Evolutionary conservation across 2,113 vertebrate species (phyloP).

Genomic region (Dendropsophus ebraccatus): DNA sequence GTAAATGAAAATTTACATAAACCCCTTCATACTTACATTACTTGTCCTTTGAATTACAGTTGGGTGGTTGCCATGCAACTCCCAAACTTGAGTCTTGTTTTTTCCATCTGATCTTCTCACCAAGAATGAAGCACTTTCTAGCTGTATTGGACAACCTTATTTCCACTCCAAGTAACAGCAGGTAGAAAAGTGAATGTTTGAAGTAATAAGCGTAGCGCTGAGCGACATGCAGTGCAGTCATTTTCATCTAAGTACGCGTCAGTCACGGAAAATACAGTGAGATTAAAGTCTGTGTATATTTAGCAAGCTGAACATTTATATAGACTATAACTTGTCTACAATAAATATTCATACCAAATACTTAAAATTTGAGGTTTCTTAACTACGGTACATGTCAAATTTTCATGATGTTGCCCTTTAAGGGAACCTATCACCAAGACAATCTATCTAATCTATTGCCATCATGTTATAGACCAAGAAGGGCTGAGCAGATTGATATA

Average conservation of each 20-base stretch:
- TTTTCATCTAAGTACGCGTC: conserved; percentile 25
- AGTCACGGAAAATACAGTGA: not conserved
- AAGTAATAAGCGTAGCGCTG: conserved; percentile 29
- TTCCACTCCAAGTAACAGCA: conserved; percentile 44
- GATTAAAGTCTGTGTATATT: conserved; percentile 16
- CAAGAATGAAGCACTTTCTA: conserved; percentile 19
- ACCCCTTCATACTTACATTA: conserved; percentile 49
- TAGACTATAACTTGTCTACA: not conserved
- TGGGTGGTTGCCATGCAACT: conserved; percentile 52
- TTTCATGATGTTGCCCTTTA: no score
- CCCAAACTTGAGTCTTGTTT: conserved; percentile 15
- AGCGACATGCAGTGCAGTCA: conserved; percentile 27
- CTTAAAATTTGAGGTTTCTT: not conserved
- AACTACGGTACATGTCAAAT: not conserved
- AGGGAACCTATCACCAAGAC: no score
- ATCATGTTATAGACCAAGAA: no score
- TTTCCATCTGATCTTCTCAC: conserved; percentile 33
- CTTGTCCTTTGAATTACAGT: conserved; percentile 9
- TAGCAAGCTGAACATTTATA: not conserved
- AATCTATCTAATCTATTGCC: no score
- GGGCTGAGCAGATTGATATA: no score
- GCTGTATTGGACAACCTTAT: conserved; percentile 41
- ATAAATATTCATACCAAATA: not conserved
- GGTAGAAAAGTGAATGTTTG: conserved; percentile 37
- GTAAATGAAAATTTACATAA: conserved; percentile 56